Evolutionary conservation across 2,113 vertebrate species (phyloP).

Genomic region (Cathartes aura): DNA sequence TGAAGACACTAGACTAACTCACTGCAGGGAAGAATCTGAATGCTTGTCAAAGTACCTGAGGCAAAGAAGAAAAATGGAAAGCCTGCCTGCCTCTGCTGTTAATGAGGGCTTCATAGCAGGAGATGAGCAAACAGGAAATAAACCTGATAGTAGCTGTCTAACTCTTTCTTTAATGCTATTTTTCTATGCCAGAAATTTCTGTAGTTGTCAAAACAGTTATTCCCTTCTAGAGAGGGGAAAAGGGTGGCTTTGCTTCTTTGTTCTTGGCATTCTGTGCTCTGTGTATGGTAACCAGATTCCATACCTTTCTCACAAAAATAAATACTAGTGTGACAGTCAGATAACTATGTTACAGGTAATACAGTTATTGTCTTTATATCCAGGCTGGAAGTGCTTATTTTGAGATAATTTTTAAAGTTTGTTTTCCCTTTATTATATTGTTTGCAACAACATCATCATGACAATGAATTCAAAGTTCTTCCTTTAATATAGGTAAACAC

Average conservation of each 20-base stretch:
- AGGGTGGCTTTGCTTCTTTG: neutral
- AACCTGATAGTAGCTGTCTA: neutral
- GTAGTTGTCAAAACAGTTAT: neutral
- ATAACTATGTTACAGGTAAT: neutral
- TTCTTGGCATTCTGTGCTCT: neutral
- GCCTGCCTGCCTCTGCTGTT: neutral
- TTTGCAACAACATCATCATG: neutral
- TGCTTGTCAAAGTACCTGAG: neutral
- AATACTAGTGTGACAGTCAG: neutral
- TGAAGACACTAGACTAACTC: neutral
- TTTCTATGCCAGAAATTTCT: neutral
- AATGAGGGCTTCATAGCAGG: neutral
- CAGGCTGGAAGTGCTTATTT: neutral
- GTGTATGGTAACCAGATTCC: neutral
- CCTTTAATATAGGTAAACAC: neutral
- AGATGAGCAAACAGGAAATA: neutral
- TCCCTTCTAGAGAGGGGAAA: neutral
- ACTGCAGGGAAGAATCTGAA: neutral
- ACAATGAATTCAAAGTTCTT: neutral
- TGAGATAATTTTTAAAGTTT: neutral
- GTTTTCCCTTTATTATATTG: neutral
- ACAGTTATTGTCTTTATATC: neutral
- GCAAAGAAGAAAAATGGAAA: neutral
- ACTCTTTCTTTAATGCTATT: neutral
- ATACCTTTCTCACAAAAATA: neutral